phyloP scores from a whole-genome alignment of 2,888 invertebrate species.

The Nephrotoma flavescens region DNA sequence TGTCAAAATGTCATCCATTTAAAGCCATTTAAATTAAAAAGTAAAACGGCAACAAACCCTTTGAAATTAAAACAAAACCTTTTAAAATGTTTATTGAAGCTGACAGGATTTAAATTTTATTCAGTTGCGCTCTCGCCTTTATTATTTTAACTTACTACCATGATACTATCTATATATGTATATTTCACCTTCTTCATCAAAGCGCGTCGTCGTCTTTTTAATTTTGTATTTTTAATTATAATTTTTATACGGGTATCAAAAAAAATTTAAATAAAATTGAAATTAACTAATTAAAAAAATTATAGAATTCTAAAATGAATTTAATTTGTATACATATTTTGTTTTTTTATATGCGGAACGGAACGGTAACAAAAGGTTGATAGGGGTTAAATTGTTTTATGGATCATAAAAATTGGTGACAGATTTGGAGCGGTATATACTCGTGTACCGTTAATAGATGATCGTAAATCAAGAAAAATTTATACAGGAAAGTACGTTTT shows the following conservation, averaged over 20 bases:
- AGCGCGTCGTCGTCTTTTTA: background rate
- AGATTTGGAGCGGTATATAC: background rate
- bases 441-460: background rate
- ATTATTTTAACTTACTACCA: background rate
- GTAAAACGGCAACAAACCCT: background rate
- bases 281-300: background rate
- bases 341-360: background rate
- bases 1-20: background rate
- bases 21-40: background rate
- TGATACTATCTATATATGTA: background rate
- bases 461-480: background rate
- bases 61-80: background rate
- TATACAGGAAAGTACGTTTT: too few relatives aligned
- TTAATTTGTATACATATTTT: background rate
- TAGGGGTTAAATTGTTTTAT: background rate
- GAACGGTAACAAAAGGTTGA: background rate
- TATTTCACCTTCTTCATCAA: background rate
- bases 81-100: background rate
- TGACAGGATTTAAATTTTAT: background rate
- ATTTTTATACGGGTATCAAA: background rate
- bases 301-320: background rate
- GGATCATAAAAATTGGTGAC: background rate
- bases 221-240: background rate
- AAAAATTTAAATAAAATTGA: background rate
- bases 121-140: background rate